A percentile compares a stretch with the other conserved stretches of the same genome.
Conservation (phyloP, 2,797 vertebrate species). For the Chaenodraco wilsoni region DNA sequence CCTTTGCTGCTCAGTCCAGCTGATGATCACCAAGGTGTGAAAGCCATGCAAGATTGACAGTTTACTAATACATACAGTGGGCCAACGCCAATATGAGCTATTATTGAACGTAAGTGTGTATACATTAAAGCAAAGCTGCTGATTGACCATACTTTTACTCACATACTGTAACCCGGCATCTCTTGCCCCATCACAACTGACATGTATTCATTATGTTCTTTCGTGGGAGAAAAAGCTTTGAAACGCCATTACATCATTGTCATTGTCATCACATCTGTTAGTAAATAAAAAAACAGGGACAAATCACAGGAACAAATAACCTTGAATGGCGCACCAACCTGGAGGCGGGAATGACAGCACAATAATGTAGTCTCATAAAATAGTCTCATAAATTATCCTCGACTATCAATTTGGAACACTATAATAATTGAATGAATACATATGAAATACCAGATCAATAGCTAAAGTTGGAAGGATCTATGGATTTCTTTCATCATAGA, state of each 20-base stretch:
- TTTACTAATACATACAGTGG: neutral
- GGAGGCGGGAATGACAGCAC: no score
- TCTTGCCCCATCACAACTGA: no score
- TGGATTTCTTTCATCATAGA: no score
- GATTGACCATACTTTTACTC: neutral
- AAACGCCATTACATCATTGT: neutral
- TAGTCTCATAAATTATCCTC: no score
- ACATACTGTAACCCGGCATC: neutral
- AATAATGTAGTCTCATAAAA: no score
- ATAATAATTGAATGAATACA: no score
- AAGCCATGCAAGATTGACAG: conserved; percentile 4
- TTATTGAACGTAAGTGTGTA: neutral
- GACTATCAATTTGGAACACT: no score
- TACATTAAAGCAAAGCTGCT: conserved; percentile 1
- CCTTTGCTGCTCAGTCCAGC: neutral
- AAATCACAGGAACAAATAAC: neutral
- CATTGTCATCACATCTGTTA: neutral
- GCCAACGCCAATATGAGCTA: neutral
- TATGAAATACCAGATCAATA: no score
- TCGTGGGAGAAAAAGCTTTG: neutral
- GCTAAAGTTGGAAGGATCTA: no score
- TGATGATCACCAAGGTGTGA: conserved; percentile 22
- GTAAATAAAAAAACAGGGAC: neutral
- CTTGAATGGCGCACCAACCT: no score
- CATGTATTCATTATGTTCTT: neutral